Base-by-base conservation (phyloP, 2,797 vertebrate genomes). In the Allobates femoralis region DNA sequence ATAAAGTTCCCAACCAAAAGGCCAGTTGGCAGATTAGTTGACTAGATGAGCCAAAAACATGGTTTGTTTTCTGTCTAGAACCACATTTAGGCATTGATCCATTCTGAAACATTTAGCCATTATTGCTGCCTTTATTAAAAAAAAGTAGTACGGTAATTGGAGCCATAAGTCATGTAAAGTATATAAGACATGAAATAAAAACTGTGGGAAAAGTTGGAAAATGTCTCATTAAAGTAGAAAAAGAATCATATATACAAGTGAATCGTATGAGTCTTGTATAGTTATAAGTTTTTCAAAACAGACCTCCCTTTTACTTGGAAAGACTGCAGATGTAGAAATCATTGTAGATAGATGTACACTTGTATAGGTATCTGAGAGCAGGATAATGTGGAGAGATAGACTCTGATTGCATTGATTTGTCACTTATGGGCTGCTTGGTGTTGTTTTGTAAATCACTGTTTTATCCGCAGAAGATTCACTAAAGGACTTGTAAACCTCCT, bases 71-170 rank as follows among this genome's bases (percentile, higher is more conserved):
- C 55, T 51, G 64, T 75, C 56, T 32, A 19, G 76, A 64, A 60
- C 62, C 64, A 79, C 53, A 71, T 83, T 67, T 66, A 86, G 78
- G 62, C 80, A 41, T 18, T 77, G 32, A 86, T 82, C 64, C 50
- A 83, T 73, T 87, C 19, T 34, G 73, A 83, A 87, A 87, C 80
- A 83, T 86, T 86, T 77, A 87, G 69, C 86, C 51, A 73, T 7
- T 73, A 71, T 62, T 83, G 28, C 64, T 83, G 79, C 60, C 53
- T 83, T 83, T 79, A 83, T 78, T 74, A 37, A 58, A 5, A 41
- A 86, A 71, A 34, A 58, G 51, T 19, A 86, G 83, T n/a, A n/a
- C n/a, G n/a, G n/a, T 80, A 79, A 80, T 87, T 56, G 26, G 74
- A 77, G n/a, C 71, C 80, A 83, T 69, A 69, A 83, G 60, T 62